Percentiles rank a stretch among this genome's conserved stretches.
These are phyloP conservation scores for Philereme vetulata DNA, from an alignment of 2,888 invertebrate species.

Conservation along the genomic window DNA sequence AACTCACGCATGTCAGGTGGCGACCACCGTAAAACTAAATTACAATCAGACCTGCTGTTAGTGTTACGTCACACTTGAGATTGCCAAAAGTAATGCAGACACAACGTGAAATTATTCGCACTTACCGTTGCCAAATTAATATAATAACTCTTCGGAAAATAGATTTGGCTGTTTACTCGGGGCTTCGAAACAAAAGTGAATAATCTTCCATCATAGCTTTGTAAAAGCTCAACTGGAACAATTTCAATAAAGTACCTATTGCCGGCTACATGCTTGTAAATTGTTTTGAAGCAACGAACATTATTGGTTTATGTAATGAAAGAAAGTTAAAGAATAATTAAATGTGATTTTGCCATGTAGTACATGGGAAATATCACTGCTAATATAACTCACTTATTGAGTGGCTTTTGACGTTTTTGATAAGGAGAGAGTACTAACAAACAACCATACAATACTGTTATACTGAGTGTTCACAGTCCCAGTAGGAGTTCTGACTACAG, in stretches of 20 bases:
- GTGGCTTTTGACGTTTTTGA: no score
- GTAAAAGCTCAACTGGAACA: constrained; percentile 5
- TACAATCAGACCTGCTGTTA: constrained; percentile 4
- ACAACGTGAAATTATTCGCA: constrained; percentile 14
- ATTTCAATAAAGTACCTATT: constrained; percentile 1
- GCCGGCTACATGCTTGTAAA: neutral
- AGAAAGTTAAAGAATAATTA: constrained; percentile 17
- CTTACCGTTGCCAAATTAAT: constrained; percentile 24
- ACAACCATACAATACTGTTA: no score
- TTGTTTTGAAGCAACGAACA: constrained; percentile 13
- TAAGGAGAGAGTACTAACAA: no score
- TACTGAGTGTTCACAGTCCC: no score
- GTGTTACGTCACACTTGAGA: constrained; percentile 3
- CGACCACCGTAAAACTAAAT: constrained; percentile 1
- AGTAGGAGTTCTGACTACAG: no score
- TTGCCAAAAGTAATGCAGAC: constrained; percentile 21
- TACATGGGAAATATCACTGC: no score
- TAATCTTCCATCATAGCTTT: constrained; percentile 6
- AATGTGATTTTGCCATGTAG: neutral
- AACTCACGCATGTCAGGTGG: no score
- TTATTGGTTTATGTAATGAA: constrained; percentile 10
- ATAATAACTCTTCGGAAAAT: constrained; percentile 14
- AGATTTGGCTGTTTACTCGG: constrained; percentile 9
- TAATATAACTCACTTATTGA: no score
- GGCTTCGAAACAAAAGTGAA: constrained; percentile 3